Percentiles rank a stretch among this genome's conserved stretches.
Conservation (phyloP, 2,797 vertebrate genomes). For the Falco cherrug region DNA sequence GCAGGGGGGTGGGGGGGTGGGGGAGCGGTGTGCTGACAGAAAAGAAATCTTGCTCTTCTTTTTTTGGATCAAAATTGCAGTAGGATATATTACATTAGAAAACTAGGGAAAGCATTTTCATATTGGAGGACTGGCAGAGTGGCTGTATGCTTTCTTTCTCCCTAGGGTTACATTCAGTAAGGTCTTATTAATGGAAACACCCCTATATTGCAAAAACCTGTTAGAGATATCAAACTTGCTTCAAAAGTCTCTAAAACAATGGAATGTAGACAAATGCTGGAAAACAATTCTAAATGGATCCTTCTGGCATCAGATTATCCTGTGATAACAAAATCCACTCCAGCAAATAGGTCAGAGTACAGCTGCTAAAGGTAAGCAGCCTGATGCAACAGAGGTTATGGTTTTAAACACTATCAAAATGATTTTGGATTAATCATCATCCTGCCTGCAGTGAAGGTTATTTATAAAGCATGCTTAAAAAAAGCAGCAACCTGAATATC, state of each 20-base stretch:
- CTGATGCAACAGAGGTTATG: not conserved
- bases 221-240: not conserved
- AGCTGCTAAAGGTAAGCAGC: not conserved
- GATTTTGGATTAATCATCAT: constrained; percentile 51
- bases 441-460: constrained; percentile 21
- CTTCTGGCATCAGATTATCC: not conserved
- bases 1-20: no score
- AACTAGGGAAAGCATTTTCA: not conserved
- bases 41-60: not conserved
- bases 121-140: not conserved
- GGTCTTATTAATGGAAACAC: not conserved
- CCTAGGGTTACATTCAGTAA: not conserved
- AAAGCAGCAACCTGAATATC: constrained; percentile 31
- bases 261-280: not conserved
- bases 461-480: constrained; percentile 37
- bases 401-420: constrained; percentile 6
- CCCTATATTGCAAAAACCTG: not conserved
- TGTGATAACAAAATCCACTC: not conserved
- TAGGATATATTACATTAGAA: not conserved
- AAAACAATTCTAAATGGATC: not conserved
- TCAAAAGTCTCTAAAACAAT: constrained; percentile 30
- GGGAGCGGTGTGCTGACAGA: not conserved
- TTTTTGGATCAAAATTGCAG: not conserved
- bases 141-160: not conserved
- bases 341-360: constrained; percentile 23